Percentiles rank a stretch among this genome's conserved stretches.
These are phyloP conservation scores for Diploscapter pachys DNA, from an alignment of 1,140 invertebrate species.

Conservation along the genomic window DNA sequence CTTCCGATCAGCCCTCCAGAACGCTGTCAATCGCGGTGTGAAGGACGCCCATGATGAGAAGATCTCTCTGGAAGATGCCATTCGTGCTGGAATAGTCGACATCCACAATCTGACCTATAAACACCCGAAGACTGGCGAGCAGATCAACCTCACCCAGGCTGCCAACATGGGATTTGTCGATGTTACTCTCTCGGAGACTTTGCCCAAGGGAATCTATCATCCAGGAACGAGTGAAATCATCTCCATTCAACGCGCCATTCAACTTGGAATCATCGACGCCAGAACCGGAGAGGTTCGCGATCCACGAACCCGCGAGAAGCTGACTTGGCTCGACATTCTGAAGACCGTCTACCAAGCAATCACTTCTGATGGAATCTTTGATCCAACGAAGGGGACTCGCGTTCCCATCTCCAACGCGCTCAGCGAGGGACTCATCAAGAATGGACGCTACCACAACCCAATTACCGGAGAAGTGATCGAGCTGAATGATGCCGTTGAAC, in stretches of 20 bases:
- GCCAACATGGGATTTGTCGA: conserved; percentile 57
- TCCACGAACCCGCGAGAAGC: conserved; percentile 48
- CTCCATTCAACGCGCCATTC: conserved; percentile 77
- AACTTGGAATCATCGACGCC: conserved; percentile 77
- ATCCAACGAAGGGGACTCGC: conserved; percentile 74
- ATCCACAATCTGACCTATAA: conserved; percentile 48
- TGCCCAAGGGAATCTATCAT: conserved; percentile 54
- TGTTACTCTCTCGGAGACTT: conserved; percentile 56
- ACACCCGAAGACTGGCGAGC: conserved; percentile 50
- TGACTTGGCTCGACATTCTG: conserved; percentile 55
- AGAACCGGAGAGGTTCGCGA: conserved; percentile 73
- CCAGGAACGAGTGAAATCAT: conserved; percentile 62
- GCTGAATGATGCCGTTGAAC: conserved; percentile 77
- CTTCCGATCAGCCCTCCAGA: conserved; percentile 57
- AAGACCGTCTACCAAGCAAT: conserved; percentile 54
- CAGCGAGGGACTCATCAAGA: conserved; percentile 79
- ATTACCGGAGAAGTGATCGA: conserved; percentile 70
- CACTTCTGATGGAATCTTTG: conserved; percentile 57
- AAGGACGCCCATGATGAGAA: conserved; percentile 47
- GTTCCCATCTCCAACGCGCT: conserved; percentile 79
- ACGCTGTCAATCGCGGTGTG: conserved; percentile 56
- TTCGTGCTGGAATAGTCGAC: conserved; percentile 59
- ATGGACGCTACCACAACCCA: conserved; percentile 77
- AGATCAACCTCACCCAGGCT: conserved; percentile 48
- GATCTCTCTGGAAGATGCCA: conserved; percentile 60